phyloP scores from a whole-genome alignment of 2,888 invertebrate species.

The Drosophila stalkeri region DNA sequence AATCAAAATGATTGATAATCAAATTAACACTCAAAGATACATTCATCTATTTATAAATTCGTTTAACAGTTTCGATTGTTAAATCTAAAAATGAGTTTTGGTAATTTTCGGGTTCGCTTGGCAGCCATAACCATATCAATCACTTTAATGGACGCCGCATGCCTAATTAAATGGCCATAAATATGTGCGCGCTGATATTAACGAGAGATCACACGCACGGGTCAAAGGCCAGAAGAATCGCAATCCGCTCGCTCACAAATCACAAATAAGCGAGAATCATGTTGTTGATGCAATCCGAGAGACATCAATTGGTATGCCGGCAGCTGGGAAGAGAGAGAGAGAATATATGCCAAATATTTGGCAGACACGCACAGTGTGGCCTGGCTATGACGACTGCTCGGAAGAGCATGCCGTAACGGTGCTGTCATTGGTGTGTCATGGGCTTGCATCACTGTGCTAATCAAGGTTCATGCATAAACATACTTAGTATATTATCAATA shows the following conservation, averaged over 20 bases:
- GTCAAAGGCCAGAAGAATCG: slow-evolving; percentile 39
- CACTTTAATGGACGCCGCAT: slow-evolving; percentile 50
- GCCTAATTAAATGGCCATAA: slow-evolving; percentile 63
- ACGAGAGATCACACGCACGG: slow-evolving; percentile 27
- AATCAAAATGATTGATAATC: background rate
- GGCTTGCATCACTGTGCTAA: slow-evolving; percentile 33
- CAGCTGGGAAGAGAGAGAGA: slow-evolving; percentile 3
- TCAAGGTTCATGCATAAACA: slow-evolving; percentile 23
- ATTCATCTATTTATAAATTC: background rate
- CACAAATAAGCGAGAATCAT: slow-evolving; percentile 49
- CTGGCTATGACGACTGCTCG: background rate
- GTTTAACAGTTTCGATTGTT: background rate
- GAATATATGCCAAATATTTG: slow-evolving; percentile 10
- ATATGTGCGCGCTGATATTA: slow-evolving; percentile 54
- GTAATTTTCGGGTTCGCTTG: slow-evolving; percentile 8
- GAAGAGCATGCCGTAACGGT: background rate
- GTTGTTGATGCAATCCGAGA: slow-evolving; percentile 41
- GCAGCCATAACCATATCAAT: slow-evolving; percentile 45
- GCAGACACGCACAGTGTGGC: slow-evolving; percentile 17
- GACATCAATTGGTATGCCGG: slow-evolving; percentile 21
- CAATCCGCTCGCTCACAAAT: slow-evolving; percentile 2
- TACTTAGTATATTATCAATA: slow-evolving; percentile 46
- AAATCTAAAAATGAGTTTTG: slow-evolving; percentile 6
- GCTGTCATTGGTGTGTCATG: background rate
- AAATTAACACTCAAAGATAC: background rate